phyloP scores from a whole-genome alignment of 2,888 invertebrate genomes.

The Acrobasis consociella region DNA sequence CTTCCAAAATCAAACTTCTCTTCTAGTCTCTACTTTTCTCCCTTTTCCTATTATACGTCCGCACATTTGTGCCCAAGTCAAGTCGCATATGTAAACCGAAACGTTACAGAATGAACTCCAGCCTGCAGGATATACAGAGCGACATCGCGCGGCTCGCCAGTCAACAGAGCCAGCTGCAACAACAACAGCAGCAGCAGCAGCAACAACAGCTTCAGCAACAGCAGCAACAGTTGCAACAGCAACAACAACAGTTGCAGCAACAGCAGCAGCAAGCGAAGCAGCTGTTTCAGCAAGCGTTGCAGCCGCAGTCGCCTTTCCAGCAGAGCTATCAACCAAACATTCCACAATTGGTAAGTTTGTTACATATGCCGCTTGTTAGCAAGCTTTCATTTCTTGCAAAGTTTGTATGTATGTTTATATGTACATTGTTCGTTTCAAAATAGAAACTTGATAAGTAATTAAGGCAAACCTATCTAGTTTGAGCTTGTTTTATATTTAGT shows the following conservation, averaged over 20 bases:
- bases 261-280: slow-evolving; percentile 55
- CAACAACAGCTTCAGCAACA: slow-evolving; percentile 64
- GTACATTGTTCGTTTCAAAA: too few species aligned
- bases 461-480: too few species aligned
- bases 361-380: too few species aligned
- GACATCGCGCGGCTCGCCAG: slow-evolving; percentile 95
- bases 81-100: slow-evolving; percentile 24
- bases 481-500: neutral
- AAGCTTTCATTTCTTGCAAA: too few species aligned
- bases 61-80: slow-evolving; percentile 16
- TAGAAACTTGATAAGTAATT: too few species aligned
- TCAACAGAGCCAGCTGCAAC: slow-evolving; percentile 81
- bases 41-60: neutral
- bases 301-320: slow-evolving; percentile 75
- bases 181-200: slow-evolving; percentile 80
- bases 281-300: slow-evolving; percentile 53
- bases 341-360: slow-evolving; percentile 77
- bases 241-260: slow-evolving; percentile 65
- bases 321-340: slow-evolving; percentile 74
- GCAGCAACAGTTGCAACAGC: slow-evolving; percentile 80
- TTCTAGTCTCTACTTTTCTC: neutral
- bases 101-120: slow-evolving; percentile 92
- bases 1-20: neutral
- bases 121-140: slow-evolving; percentile 96
- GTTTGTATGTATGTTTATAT: too few species aligned